phyloP scores from a whole-genome alignment of 2,113 vertebrate species.

The Rallus limicola region DNA sequence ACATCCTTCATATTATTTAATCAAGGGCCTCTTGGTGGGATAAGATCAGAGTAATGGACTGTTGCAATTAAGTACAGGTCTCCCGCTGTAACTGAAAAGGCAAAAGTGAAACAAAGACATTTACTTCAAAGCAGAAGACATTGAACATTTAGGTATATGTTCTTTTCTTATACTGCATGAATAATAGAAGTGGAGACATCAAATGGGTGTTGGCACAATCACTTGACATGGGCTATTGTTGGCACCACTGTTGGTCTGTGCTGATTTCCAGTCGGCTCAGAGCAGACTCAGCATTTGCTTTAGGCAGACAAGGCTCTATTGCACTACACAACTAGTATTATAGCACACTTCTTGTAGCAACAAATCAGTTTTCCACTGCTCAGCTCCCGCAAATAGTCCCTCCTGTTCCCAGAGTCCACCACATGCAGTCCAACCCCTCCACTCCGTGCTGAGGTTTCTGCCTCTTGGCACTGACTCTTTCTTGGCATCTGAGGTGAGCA shows the following conservation, averaged over 20 bases:
- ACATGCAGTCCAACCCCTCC: neutral
- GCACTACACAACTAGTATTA: neutral
- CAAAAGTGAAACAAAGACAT: neutral
- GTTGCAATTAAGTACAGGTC: neutral
- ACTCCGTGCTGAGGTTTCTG: neutral
- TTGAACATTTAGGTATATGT: neutral
- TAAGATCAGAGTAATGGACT: neutral
- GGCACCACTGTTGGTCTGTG: neutral
- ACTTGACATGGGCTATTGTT: neutral
- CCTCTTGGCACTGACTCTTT: neutral
- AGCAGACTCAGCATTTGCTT: neutral
- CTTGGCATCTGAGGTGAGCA: neutral
- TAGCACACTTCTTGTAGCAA: neutral
- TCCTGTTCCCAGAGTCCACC: neutral
- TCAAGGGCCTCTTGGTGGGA: neutral
- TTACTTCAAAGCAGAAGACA: neutral
- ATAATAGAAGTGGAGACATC: neutral
- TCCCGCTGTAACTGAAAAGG: neutral
- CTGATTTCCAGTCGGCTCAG: neutral
- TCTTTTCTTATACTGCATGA: neutral
- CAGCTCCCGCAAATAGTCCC: neutral
- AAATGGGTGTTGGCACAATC: neutral
- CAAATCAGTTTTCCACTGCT: neutral
- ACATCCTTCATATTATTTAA: neutral
- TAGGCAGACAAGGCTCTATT: neutral